These are phyloP conservation scores for Stictocephala bisonia DNA, from an alignment of 2,888 invertebrate genomes.

Conservation along the genomic window DNA sequence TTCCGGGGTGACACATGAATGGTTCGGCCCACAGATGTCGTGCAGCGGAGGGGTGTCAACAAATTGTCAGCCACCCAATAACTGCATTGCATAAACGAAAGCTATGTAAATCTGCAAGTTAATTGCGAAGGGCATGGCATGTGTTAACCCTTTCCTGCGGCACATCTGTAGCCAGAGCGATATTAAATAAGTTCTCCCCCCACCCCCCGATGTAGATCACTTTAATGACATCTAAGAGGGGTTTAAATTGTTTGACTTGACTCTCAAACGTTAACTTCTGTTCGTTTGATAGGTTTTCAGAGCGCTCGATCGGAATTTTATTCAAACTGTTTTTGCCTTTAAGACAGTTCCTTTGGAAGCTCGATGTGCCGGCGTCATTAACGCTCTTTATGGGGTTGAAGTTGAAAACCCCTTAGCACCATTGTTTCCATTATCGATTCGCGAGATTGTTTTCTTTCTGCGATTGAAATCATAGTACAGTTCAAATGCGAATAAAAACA, in stretches of 20 bases:
- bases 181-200: conserved; percentile 41
- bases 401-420: no score
- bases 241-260: conserved; percentile 32
- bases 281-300: conserved; percentile 36
- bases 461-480: no score
- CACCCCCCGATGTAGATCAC: conserved; percentile 39
- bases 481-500: no score
- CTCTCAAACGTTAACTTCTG: conserved; percentile 39
- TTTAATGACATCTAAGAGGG: conserved; percentile 37
- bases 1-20: conserved; percentile 30
- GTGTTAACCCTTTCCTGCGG: conserved; percentile 20
- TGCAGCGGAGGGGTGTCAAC: not conserved
- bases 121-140: conserved; percentile 25
- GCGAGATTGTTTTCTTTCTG: no score
- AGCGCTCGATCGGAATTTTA: conserved; percentile 20
- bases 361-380: not conserved
- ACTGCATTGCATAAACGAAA: conserved; percentile 39
- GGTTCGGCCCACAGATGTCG: conserved; percentile 28
- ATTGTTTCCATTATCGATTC: not conserved
- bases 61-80: conserved; percentile 33
- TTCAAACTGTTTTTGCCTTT: conserved; percentile 38
- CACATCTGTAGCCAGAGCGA: conserved; percentile 33
- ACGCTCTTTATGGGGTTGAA: conserved; percentile 2
- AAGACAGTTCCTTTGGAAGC: conserved; percentile 3
- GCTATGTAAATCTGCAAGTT: conserved; percentile 38